phyloP scores from a whole-genome alignment of 2,113 vertebrate genomes.

The Oostethus manadensis region DNA sequence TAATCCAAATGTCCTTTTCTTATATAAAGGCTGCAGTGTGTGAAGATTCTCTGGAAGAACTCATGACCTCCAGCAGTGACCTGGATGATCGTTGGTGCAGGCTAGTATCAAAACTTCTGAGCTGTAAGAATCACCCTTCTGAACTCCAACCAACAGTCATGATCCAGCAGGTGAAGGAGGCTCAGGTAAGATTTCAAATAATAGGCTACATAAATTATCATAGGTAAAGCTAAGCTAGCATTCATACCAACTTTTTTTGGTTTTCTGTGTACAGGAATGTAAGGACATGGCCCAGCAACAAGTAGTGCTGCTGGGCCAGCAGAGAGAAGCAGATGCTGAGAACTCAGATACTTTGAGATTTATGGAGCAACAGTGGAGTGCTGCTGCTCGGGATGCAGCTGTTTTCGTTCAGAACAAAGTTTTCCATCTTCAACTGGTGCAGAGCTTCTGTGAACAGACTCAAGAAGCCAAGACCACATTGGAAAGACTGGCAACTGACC shows the following conservation, averaged over 20 bases:
- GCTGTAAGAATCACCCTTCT: slow-evolving; percentile 73
- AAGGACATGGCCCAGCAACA: slow-evolving; percentile 42
- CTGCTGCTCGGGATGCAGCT: slow-evolving; percentile 72
- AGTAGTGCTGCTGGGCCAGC: slow-evolving; percentile 25
- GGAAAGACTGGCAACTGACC: slow-evolving; percentile 69
- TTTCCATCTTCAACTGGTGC: slow-evolving; percentile 70
- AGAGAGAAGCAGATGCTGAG: slow-evolving; percentile 14
- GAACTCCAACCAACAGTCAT: slow-evolving; percentile 74
- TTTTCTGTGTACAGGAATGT: slow-evolving; percentile 50
- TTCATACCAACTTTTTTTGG: not conserved
- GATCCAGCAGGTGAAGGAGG: slow-evolving; percentile 78
- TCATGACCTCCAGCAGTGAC: slow-evolving; percentile 32
- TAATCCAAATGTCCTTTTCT: not conserved
- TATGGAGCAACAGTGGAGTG: slow-evolving; percentile 63
- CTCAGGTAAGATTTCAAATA: slow-evolving; percentile 72
- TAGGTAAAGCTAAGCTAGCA: not conserved
- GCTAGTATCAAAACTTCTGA: slow-evolving; percentile 70
- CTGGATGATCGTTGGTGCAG: slow-evolving; percentile 62
- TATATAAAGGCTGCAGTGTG: slow-evolving; percentile 38
- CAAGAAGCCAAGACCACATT: slow-evolving; percentile 56
- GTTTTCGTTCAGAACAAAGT: slow-evolving; percentile 73
- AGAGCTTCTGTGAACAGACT: slow-evolving; percentile 69
- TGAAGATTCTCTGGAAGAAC: slow-evolving; percentile 27
- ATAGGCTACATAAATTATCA: not conserved
- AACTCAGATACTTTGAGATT: slow-evolving; percentile 33